These are phyloP conservation scores for Pagetopsis macropterus DNA, from an alignment of 2,797 vertebrate genomes.

Conservation along the genomic window DNA sequence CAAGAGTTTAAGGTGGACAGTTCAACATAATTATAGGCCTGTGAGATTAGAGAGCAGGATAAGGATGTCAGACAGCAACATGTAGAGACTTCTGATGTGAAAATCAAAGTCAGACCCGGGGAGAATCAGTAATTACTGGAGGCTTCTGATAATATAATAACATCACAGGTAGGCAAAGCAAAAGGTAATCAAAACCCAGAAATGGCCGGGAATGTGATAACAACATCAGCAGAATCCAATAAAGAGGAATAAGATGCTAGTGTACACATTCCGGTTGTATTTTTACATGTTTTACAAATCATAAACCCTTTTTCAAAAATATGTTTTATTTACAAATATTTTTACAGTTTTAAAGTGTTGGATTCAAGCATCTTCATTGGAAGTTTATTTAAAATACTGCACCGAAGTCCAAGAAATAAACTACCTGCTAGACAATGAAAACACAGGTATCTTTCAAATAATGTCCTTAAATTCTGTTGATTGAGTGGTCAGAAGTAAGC, in stretches of 20 bases:
- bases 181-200: conserved; percentile 10
- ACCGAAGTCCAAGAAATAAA: not conserved
- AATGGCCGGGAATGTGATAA: conserved; percentile 6
- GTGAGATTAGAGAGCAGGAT: conserved; percentile 38
- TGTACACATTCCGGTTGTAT: conserved; percentile 6
- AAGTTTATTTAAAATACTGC: not conserved
- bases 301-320: not conserved
- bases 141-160: conserved; percentile 4
- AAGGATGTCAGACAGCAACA: conserved; percentile 24
- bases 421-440: not conserved
- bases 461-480: not conserved
- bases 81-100: conserved; percentile 23
- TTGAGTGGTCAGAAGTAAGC: not conserved
- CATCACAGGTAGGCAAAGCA: not conserved
- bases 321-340: not conserved
- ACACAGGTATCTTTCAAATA: not conserved
- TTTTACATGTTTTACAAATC: conserved; percentile 15
- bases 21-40: conserved; percentile 44
- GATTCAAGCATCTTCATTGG: not conserved
- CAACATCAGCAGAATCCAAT: conserved; percentile 3
- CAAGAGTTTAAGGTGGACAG: conserved; percentile 45
- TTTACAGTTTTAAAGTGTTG: not conserved
- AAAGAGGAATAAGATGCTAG: conserved; percentile 16
- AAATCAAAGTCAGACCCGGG: conserved; percentile 20
- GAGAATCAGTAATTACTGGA: conserved; percentile 12